Evolutionary conservation across 1,140 invertebrate species (phyloP).

Genomic region (Drosophila serrata): DNA sequence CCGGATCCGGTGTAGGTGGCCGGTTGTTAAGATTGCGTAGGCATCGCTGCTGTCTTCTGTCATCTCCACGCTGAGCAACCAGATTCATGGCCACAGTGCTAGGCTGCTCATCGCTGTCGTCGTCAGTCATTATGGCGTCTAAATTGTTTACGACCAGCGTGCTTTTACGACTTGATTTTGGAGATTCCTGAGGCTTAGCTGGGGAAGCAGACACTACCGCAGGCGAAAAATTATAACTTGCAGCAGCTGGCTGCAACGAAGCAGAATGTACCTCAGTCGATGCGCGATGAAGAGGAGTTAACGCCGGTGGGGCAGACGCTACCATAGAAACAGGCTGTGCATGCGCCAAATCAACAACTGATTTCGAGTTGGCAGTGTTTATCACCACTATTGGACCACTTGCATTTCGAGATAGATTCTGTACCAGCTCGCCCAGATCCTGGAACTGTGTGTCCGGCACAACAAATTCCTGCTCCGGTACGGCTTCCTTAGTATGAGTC

Average conservation of each 20-base stretch:
- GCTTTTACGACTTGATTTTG: conserved; percentile 16
- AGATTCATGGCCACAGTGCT: conserved; percentile 57
- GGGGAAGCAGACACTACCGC: conserved; percentile 10
- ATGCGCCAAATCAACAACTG: background rate
- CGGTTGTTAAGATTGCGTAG: conserved; percentile 5
- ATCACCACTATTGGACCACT: conserved; percentile 29
- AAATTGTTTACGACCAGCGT: background rate
- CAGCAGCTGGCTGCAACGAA: background rate
- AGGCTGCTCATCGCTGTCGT: conserved; percentile 58
- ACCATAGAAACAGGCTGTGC: background rate
- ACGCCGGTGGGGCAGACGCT: background rate
- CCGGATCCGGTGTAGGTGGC: background rate
- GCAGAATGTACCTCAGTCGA: background rate
- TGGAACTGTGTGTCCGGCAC: conserved; percentile 67
- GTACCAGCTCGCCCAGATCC: conserved; percentile 26
- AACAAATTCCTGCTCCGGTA: conserved; percentile 31
- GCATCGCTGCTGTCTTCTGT: conserved; percentile 15
- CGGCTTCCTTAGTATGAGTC: background rate
- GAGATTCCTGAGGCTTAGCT: background rate
- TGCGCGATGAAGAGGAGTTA: background rate
- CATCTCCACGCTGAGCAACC: conserved; percentile 33
- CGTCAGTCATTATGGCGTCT: conserved; percentile 62
- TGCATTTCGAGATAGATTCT: conserved; percentile 36
- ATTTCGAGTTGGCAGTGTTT: conserved; percentile 5
- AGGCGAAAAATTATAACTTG: background rate